These are phyloP conservation scores for Charina bottae DNA, from an alignment of 2,113 vertebrate species.

Conservation along the genomic window DNA sequence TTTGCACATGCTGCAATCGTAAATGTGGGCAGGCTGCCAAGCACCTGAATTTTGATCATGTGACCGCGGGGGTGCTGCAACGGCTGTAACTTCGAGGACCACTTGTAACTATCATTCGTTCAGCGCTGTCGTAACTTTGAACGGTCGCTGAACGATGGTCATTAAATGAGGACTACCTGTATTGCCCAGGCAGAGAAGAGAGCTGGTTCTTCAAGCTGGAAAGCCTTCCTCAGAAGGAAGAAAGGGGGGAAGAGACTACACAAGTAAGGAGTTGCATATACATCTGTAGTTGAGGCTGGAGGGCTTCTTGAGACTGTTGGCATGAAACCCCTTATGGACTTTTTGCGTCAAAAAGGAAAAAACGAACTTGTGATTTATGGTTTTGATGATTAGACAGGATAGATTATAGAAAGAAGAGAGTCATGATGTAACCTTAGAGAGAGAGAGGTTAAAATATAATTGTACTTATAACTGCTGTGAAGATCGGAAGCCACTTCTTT, in stretches of 20 bases:
- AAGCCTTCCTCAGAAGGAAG: neutral
- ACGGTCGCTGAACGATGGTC: neutral
- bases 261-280: neutral
- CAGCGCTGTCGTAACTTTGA: neutral
- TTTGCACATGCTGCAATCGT: neutral
- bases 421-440: neutral
- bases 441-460: neutral
- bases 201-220: neutral
- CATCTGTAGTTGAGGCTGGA: neutral
- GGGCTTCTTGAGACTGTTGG: neutral
- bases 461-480: neutral
- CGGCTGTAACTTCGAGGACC: neutral
- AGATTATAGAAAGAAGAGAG: neutral
- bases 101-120: neutral
- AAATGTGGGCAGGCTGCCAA: neutral
- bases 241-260: neutral
- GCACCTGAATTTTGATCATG: neutral
- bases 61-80: neutral
- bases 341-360: neutral
- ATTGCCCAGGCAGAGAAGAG: neutral
- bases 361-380: neutral
- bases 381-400: neutral
- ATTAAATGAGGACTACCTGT: neutral
- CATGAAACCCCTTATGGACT: neutral
- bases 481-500: neutral